Evolutionary conservation across 2,888 invertebrate genomes (phyloP).

Genomic region (Odontomyia ornata): DNA sequence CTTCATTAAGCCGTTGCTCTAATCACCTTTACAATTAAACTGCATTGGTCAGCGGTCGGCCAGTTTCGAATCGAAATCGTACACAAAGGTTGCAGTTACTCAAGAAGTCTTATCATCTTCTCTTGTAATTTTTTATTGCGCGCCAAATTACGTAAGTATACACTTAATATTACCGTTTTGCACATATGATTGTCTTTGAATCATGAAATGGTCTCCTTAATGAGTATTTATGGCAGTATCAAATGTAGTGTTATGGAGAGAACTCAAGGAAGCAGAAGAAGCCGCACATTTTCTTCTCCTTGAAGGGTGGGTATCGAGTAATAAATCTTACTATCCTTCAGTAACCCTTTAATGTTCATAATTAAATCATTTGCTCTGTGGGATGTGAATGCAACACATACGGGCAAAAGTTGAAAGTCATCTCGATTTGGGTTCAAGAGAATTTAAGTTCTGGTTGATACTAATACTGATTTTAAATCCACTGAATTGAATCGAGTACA

Average conservation of each 20-base stretch:
- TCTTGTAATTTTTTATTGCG: not conserved
- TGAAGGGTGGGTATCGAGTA: conserved; percentile 25
- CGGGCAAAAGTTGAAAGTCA: not conserved
- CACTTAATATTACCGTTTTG: not conserved
- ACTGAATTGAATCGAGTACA: no score
- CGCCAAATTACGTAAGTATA: not conserved
- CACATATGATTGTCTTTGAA: conserved; percentile 32
- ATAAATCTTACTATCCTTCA: conserved; percentile 49
- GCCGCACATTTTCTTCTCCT: not conserved
- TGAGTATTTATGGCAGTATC: conserved; percentile 45
- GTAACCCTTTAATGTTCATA: conserved; percentile 48
- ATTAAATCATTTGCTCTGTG: conserved; percentile 48
- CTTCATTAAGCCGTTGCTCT: conserved; percentile 49
- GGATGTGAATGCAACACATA: conserved; percentile 16
- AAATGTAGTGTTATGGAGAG: not conserved
- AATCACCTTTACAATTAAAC: conserved; percentile 50
- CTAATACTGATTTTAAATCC: no score
- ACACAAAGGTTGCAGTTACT: conserved; percentile 15
- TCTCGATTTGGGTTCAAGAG: not conserved
- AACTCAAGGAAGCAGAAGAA: not conserved
- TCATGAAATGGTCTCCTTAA: conserved; percentile 36
- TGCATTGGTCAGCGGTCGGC: conserved; percentile 13
- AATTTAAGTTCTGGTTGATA: not conserved
- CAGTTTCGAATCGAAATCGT: conserved; percentile 40
- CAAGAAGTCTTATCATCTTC: not conserved